A percentile compares a stretch with the other conserved stretches of the same genome.
phyloP scores from a whole-genome alignment of 2,797 vertebrate genomes.

The Melanotaenia pygmaea region DNA sequence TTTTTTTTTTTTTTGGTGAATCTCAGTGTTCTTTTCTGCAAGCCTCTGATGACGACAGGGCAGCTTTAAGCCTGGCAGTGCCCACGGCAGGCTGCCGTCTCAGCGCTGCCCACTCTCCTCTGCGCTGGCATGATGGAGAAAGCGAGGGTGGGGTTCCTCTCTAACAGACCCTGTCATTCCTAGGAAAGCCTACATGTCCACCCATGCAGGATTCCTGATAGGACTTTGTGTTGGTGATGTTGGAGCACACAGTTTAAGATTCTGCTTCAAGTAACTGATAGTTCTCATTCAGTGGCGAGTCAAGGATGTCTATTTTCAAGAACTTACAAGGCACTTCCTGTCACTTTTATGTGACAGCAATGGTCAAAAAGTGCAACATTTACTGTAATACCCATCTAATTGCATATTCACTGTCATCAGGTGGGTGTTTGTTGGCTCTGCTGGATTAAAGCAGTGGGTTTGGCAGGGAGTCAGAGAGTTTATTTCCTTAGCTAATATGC shows the following conservation, averaged over 20 bases:
- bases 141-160: conserved; percentile 87
- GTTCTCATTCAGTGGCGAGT: conserved; percentile 52
- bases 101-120: conserved; percentile 86
- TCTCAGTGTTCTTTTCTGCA: conserved; percentile 83
- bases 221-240: conserved; percentile 73
- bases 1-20: conserved; percentile 77
- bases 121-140: conserved; percentile 81
- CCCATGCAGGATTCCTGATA: conserved; percentile 86
- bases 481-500: conserved; percentile 78
- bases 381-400: conserved; percentile 67
- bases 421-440: conserved; percentile 75
- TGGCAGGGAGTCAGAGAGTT: conserved; percentile 71
- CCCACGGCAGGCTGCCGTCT: conserved; percentile 87
- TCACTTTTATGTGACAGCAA: conserved; percentile 48
- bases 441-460: conserved; percentile 73
- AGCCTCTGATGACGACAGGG: conserved; percentile 86
- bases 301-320: conserved; percentile 55
- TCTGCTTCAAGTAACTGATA: conserved; percentile 60
- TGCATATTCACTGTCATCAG: conserved; percentile 73
- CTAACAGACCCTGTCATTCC: conserved; percentile 85
- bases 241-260: conserved; percentile 61
- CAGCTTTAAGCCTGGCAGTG: conserved; percentile 87
- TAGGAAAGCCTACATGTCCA: conserved; percentile 87
- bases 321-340: conserved; percentile 43
- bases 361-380: conserved; percentile 72